A percentile compares a stretch with the other conserved stretches of the same genome.
These are phyloP conservation scores for Chlorops oryzae DNA, from an alignment of 1,140 invertebrate genomes.

Conservation along the genomic window DNA sequence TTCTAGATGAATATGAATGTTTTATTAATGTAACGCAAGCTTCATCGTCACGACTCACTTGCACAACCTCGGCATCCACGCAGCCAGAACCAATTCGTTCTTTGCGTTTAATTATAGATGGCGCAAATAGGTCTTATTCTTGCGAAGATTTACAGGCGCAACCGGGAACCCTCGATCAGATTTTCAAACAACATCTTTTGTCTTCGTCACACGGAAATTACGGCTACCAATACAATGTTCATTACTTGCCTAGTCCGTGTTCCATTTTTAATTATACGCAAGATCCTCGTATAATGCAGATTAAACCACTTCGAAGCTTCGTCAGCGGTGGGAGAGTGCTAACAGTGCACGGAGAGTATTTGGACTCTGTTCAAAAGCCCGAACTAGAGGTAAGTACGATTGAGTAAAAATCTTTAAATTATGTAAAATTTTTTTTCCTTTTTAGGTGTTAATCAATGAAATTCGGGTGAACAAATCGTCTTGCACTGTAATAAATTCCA, in stretches of 20 bases:
- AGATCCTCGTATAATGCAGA: slow-evolving; percentile 90
- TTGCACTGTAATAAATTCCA: slow-evolving; percentile 80
- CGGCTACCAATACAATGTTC: slow-evolving; percentile 17
- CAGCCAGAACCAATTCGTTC: slow-evolving; percentile 51
- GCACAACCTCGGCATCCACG: slow-evolving; percentile 69
- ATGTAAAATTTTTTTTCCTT: background rate
- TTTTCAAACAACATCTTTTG: no score
- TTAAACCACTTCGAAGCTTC: slow-evolving; percentile 82
- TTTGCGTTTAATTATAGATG: slow-evolving; percentile 76
- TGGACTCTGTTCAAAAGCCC: slow-evolving; percentile 86
- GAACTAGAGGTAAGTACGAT: slow-evolving; percentile 60
- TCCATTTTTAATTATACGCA: slow-evolving; percentile 78
- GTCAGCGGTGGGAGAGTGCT: slow-evolving; percentile 88
- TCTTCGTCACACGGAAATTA: slow-evolving; percentile 4
- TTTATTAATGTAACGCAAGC: slow-evolving; percentile 80
- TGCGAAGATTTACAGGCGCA: slow-evolving; percentile 29
- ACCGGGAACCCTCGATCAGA: background rate
- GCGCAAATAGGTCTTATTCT: slow-evolving; percentile 65
- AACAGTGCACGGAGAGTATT: slow-evolving; percentile 84
- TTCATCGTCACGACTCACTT: slow-evolving; percentile 81
- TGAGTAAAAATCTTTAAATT: slow-evolving; percentile 14
- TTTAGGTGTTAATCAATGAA: slow-evolving; percentile 27
- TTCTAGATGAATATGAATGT: slow-evolving; percentile 83
- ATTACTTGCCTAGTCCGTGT: slow-evolving; percentile 21
- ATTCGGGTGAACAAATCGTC: slow-evolving; percentile 70